phyloP scores from a whole-genome alignment of 1,140 invertebrate species.

The Popillia japonica region DNA sequence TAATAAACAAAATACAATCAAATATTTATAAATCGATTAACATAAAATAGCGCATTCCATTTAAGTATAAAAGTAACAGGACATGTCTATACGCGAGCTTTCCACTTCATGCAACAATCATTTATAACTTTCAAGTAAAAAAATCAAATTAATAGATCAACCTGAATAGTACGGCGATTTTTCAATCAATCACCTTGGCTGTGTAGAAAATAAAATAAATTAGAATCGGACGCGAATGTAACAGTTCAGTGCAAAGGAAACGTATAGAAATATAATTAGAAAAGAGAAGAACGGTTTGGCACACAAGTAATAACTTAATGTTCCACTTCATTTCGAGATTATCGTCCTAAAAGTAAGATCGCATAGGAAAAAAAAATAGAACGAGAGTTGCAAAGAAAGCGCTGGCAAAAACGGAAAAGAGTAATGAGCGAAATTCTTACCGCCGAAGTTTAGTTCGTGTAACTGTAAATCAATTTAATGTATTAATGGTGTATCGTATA shows the following conservation, averaged over 20 bases:
- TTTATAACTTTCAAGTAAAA: slow-evolving; percentile 6
- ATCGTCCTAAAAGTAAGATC: too few relatives aligned
- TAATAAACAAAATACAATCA: neutral
- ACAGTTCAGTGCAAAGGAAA: neutral
- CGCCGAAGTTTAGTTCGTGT: too few relatives aligned
- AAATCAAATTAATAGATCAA: slow-evolving; percentile 12
- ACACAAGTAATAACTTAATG: neutral
- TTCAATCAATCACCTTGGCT: neutral
- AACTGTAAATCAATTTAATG: too few relatives aligned
- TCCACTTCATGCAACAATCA: neutral
- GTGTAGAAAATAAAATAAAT: neutral
- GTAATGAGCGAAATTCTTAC: too few relatives aligned
- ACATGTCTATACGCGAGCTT: neutral
- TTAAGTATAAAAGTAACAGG: neutral
- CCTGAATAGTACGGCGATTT: neutral
- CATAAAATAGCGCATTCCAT: neutral
- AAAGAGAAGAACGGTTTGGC: neutral
- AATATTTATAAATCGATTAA: neutral
- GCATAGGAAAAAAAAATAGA: too few relatives aligned
- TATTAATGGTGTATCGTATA: too few relatives aligned
- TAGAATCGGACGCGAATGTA: neutral
- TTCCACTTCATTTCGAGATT: neutral
- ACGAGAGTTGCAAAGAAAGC: too few relatives aligned
- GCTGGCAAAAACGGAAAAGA: too few relatives aligned
- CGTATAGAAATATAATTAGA: slow-evolving; percentile 4